Conservation (phyloP, 2,113 vertebrate genomes). For the Nansenia antarctica region DNA sequence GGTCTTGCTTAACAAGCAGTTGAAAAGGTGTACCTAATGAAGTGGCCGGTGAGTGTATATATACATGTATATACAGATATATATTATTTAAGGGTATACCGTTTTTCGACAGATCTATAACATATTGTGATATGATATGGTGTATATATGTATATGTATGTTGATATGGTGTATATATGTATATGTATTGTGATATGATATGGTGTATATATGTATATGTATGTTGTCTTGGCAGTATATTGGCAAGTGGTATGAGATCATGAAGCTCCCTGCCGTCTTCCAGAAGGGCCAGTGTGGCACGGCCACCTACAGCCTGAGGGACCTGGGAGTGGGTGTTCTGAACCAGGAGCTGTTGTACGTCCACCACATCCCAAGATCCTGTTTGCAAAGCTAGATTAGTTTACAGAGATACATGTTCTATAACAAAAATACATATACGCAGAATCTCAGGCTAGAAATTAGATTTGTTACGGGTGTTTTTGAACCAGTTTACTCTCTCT, state of each 20-base stretch:
- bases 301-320: conserved; percentile 75
- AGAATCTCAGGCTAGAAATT: neutral
- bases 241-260: conserved; percentile 85
- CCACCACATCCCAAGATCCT: neutral
- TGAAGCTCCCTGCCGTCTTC: conserved; percentile 77
- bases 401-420: no score
- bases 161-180: no score
- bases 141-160: no score
- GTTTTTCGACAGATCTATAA: no score
- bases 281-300: conserved; percentile 80
- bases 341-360: conserved; percentile 76
- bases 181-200: no score
- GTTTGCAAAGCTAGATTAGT: neutral
- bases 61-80: no score
- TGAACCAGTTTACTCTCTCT: neutral
- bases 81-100: no score
- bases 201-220: no score
- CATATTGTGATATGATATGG: no score
- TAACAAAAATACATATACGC: no score
- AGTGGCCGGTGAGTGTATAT: no score
- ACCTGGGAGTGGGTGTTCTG: conserved; percentile 78
- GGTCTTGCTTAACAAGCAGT: neutral
- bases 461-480: neutral
- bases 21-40: no score
- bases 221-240: conserved; percentile 73